These are phyloP conservation scores for Chrysocyon brachyurus DNA, from an alignment of 2,797 vertebrate species.

Conservation along the genomic window DNA sequence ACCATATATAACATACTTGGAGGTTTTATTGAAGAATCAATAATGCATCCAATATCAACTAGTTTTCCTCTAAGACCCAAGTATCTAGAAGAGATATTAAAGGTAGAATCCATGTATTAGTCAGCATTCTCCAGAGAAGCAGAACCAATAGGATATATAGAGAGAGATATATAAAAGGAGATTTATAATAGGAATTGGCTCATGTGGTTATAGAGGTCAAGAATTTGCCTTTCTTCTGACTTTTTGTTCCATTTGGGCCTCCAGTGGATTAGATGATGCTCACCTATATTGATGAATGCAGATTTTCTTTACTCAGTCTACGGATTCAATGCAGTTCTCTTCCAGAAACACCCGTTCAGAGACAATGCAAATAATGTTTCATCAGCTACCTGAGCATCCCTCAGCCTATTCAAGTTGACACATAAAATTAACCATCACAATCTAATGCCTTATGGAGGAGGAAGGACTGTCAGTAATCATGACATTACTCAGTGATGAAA, in stretches of 20 bases:
- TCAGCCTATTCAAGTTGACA: background rate
- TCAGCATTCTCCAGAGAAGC: background rate
- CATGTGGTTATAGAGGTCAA: background rate
- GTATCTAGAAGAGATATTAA: conserved; percentile 1
- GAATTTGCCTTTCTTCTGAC: background rate
- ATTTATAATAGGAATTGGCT: background rate
- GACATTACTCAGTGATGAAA: background rate
- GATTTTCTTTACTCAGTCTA: background rate
- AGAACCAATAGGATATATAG: background rate
- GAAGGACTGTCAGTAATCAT: background rate
- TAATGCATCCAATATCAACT: background rate
- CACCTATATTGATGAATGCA: background rate
- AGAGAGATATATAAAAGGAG: background rate
- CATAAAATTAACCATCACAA: background rate
- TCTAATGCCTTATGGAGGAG: background rate
- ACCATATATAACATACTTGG: background rate
- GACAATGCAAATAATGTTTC: background rate
- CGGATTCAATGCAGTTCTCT: background rate
- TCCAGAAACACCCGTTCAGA: background rate
- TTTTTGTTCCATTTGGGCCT: background rate
- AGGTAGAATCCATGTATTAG: background rate
- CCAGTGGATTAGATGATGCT: background rate
- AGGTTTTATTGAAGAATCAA: conserved; percentile 21
- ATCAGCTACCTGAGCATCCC: background rate
- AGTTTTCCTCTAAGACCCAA: background rate